Percentiles rank a stretch among this genome's conserved stretches.
phyloP scores from a whole-genome alignment of 1,140 invertebrate genomes.

The Phymastichus coffea region DNA sequence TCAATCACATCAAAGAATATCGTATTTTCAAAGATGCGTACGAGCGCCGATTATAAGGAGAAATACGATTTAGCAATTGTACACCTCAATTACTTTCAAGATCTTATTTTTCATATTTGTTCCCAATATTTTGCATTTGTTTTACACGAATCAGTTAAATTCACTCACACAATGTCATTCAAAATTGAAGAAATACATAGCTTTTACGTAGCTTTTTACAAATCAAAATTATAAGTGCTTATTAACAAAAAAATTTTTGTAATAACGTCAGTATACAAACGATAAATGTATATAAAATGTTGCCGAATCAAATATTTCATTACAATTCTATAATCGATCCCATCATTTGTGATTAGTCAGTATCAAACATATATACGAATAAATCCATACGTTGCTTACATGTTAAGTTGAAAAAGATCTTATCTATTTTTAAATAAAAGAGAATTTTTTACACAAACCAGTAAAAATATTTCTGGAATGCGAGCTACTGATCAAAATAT shows the following conservation, averaged over 20 bases:
- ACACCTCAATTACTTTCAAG: not conserved
- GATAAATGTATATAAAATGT: slow-evolving; percentile 23
- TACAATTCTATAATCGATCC: not conserved
- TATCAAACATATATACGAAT: not conserved
- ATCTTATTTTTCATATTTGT: not conserved
- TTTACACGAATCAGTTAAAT: no score
- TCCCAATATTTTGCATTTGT: slow-evolving; percentile 14
- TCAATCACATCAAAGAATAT: not conserved
- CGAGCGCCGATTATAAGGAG: not conserved
- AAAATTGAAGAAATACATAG: no score
- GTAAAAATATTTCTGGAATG: no score
- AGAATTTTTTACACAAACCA: not conserved
- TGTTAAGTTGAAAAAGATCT: not conserved
- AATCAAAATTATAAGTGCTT: slow-evolving; percentile 18
- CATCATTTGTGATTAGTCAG: not conserved
- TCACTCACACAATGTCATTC: no score
- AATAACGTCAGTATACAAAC: no score
- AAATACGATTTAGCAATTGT: not conserved
- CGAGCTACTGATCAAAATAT: no score
- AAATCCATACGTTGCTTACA: no score
- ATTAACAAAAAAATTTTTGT: no score
- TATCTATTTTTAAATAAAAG: not conserved
- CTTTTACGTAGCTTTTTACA: no score
- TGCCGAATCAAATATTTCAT: slow-evolving; percentile 6
- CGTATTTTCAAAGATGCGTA: not conserved